Evolutionary conservation across 2,888 invertebrate genomes (phyloP).

Genomic region (Kryphioiulus occultus): DNA sequence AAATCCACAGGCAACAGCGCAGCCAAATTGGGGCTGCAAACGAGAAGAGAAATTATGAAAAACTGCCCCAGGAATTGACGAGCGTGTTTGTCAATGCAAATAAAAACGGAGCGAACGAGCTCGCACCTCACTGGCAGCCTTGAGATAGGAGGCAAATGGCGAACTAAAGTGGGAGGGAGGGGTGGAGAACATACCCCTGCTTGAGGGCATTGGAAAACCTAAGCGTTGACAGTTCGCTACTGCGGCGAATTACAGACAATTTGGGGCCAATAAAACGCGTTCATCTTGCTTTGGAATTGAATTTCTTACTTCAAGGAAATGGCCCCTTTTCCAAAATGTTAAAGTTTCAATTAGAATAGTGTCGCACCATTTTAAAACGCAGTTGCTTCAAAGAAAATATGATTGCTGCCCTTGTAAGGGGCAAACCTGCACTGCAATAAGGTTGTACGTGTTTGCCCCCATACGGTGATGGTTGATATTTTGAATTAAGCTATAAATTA

Average conservation of each 20-base stretch:
- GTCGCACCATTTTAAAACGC: no score
- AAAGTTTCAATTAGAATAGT: no score
- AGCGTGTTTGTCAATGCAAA: slow-evolving; percentile 45
- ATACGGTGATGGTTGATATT: no score
- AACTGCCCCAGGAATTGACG: slow-evolving; percentile 37
- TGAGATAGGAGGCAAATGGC: background rate
- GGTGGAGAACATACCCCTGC: background rate
- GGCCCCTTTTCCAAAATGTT: no score
- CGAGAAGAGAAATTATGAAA: slow-evolving; percentile 39
- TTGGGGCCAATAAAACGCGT: background rate
- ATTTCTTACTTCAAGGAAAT: background rate
- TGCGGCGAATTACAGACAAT: background rate
- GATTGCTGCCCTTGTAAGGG: no score
- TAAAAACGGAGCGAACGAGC: background rate
- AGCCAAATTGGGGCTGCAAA: background rate
- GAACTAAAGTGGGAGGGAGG: background rate
- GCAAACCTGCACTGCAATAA: no score
- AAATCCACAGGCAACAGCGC: background rate
- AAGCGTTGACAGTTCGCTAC: background rate
- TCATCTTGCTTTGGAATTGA: background rate
- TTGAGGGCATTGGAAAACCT: background rate
- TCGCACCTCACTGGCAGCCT: background rate
- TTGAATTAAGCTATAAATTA: no score
- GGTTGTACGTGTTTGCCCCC: no score
- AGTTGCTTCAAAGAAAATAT: no score